Evolutionary conservation across 2,797 vertebrate species (phyloP).

Genomic region (Salarias fasciatus): DNA sequence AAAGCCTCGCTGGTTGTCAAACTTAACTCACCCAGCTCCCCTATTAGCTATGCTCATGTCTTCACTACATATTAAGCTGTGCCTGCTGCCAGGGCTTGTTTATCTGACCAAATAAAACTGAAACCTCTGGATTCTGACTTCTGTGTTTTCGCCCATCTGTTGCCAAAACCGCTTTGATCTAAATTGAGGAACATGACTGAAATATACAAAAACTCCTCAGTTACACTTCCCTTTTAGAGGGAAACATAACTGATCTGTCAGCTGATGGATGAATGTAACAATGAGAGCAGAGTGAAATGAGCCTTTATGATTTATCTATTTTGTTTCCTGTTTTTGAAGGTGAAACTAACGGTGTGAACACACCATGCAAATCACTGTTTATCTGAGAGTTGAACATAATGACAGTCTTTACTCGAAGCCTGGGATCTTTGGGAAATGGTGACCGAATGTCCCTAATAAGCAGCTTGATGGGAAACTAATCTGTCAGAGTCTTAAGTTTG

Average conservation of each 20-base stretch:
- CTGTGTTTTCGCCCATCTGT: background rate
- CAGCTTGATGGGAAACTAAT: slow-evolving; percentile 25
- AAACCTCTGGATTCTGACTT: slow-evolving; percentile 73
- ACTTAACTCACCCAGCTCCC: slow-evolving; percentile 4
- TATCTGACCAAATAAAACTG: slow-evolving; percentile 67
- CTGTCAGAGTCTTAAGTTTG: background rate
- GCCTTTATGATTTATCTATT: no score
- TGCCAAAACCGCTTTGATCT: no score
- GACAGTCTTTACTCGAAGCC: background rate
- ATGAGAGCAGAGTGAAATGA: no score
- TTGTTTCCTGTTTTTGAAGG: no score
- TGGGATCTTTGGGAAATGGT: slow-evolving; percentile 3
- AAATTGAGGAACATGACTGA: no score
- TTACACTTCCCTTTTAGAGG: no score
- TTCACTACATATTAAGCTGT: slow-evolving; percentile 33
- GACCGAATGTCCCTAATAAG: slow-evolving; percentile 21
- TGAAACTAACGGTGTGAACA: no score
- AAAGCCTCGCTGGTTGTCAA: slow-evolving; percentile 1
- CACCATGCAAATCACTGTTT: slow-evolving; percentile 21
- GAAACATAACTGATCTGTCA: no score
- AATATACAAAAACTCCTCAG: no score
- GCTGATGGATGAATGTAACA: no score
- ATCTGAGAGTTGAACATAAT: slow-evolving; percentile 8
- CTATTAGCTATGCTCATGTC: background rate
- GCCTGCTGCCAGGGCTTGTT: slow-evolving; percentile 46